A percentile compares a stretch with the other conserved stretches of the same genome.
phyloP scores from a whole-genome alignment of 2,888 invertebrate species.

The Schizotus pectinicornis region DNA sequence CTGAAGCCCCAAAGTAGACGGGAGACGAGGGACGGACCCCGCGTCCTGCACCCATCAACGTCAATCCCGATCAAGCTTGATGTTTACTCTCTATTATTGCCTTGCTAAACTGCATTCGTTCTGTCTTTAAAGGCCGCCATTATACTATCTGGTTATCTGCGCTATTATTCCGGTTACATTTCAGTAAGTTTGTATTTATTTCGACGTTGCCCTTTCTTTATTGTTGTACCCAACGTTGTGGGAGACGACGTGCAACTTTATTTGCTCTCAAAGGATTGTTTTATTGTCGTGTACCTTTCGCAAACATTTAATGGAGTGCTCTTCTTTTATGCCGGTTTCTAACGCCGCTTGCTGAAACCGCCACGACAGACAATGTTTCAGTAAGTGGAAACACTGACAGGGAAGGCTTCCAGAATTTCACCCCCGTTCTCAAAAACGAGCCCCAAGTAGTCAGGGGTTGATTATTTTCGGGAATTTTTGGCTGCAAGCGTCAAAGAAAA shows the following conservation, averaged over 20 bases:
- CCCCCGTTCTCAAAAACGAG: too few species aligned
- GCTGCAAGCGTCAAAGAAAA: too few species aligned
- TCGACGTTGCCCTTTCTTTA: slow-evolving; percentile 24
- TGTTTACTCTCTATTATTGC: slow-evolving; percentile 45
- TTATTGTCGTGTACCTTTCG: slow-evolving; percentile 22
- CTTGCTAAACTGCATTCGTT: slow-evolving; percentile 43
- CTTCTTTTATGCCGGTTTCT: slow-evolving; percentile 15
- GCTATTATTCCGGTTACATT: slow-evolving; percentile 41
- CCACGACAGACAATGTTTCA: slow-evolving; percentile 3
- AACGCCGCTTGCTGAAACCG: slow-evolving; percentile 3
- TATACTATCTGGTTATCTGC: slow-evolving; percentile 37
- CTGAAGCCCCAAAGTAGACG: slow-evolving; percentile 16
- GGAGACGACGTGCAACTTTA: slow-evolving; percentile 33
- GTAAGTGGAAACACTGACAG: too few species aligned
- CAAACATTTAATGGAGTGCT: slow-evolving; percentile 16
- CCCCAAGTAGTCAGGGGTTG: too few species aligned
- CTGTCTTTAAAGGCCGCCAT: slow-evolving; percentile 42
- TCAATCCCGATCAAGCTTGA: slow-evolving; percentile 41
- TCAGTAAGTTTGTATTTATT: slow-evolving; percentile 21
- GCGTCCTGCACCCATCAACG: slow-evolving; percentile 38
- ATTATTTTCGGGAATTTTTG: too few species aligned
- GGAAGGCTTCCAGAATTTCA: too few species aligned
- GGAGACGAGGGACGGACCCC: slow-evolving; percentile 24
- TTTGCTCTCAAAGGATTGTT: slow-evolving; percentile 31
- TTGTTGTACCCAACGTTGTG: slow-evolving; percentile 34